Conservation (phyloP, 92 coral and sea anemone species). For the Siderastrea siderea region DNA sequence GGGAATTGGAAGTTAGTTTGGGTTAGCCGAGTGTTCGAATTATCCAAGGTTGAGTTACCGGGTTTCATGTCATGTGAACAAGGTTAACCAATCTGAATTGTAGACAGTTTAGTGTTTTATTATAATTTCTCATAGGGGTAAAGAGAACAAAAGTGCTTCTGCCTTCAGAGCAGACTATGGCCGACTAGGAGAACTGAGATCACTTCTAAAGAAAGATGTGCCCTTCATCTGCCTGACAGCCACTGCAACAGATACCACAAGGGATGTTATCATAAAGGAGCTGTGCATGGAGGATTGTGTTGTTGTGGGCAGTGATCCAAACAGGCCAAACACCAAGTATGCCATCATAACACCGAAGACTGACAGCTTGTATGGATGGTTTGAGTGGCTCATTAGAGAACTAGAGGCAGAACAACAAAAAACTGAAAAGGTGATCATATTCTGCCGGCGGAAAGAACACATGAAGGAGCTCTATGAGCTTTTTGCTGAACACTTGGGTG, state of each 20-base stretch:
- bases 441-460: slow-evolving; percentile 53
- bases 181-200: slow-evolving; percentile 25
- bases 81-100: no score
- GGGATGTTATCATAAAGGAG: slow-evolving; percentile 30
- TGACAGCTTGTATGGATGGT: slow-evolving; percentile 29
- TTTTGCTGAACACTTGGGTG: slow-evolving; percentile 48
- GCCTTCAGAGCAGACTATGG: slow-evolving; percentile 64
- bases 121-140: no score
- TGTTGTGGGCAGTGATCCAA: slow-evolving; percentile 13
- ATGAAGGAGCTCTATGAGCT: slow-evolving; percentile 66
- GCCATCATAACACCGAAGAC: slow-evolving; percentile 28
- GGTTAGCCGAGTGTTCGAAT: no score
- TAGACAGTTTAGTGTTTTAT: no score
- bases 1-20: no score
- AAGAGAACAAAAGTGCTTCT: no score
- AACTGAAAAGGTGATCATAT: slow-evolving; percentile 56
- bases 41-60: no score
- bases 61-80: no score
- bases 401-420: slow-evolving; percentile 28
- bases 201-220: slow-evolving; percentile 25
- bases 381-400: slow-evolving; percentile 52
- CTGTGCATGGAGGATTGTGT: slow-evolving; percentile 57
- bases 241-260: slow-evolving; percentile 67
- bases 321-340: slow-evolving; percentile 44
- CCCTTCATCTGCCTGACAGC: slow-evolving; percentile 56